These are phyloP conservation scores for Eurypyga helias DNA, from an alignment of 2,113 vertebrate genomes.

Conservation along the genomic window DNA sequence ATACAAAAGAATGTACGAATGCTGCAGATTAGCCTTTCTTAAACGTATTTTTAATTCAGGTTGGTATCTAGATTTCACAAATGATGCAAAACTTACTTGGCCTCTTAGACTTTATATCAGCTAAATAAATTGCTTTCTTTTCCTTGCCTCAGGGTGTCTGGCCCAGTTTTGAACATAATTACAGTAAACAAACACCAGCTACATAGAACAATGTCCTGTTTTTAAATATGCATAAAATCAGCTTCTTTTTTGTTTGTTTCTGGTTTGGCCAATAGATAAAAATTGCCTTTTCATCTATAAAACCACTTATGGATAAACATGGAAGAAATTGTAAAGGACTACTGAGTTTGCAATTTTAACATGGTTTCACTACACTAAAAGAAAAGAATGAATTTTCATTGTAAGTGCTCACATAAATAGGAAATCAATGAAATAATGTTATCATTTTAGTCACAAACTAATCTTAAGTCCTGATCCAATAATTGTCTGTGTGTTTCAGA, in stretches of 20 bases:
- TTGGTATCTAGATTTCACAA: neutral
- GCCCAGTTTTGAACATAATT: neutral
- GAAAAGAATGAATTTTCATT: neutral
- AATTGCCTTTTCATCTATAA: neutral
- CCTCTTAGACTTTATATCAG: constrained; percentile 40
- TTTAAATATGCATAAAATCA: neutral
- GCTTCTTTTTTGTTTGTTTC: neutral
- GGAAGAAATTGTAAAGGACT: neutral
- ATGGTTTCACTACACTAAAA: neutral
- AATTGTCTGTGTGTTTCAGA: neutral
- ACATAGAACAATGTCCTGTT: neutral
- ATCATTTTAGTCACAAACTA: neutral
- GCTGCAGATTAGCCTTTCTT: neutral
- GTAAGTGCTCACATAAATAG: neutral
- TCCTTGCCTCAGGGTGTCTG: neutral
- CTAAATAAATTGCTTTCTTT: constrained; percentile 1
- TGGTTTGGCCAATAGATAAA: neutral
- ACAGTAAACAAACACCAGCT: neutral
- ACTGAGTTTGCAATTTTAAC: neutral
- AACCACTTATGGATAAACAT: neutral
- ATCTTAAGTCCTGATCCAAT: neutral
- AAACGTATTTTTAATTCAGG: neutral
- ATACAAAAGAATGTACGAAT: neutral
- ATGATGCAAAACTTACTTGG: neutral
- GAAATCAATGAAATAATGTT: neutral